phyloP scores from a whole-genome alignment of 2,888 invertebrate species.

The Cephus sareptanus region DNA sequence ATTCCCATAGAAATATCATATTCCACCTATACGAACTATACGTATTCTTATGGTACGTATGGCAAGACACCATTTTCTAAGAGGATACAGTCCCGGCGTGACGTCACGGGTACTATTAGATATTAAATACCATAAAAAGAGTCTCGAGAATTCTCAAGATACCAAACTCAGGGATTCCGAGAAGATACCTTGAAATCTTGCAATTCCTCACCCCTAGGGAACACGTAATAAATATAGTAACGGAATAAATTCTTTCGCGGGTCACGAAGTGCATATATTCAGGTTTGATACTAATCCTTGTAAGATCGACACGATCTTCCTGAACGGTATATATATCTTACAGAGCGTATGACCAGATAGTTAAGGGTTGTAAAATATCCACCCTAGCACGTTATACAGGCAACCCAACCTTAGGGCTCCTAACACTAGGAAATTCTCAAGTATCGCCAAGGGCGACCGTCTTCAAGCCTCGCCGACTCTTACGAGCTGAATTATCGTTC shows the following conservation, averaged over 20 bases:
- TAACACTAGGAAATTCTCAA: background rate
- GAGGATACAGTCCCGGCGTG: background rate
- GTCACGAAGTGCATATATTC: background rate
- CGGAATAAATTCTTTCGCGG: background rate
- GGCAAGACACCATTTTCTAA: background rate
- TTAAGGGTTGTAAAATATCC: background rate
- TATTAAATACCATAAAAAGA: background rate
- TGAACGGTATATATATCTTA: background rate
- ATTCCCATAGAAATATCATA: background rate
- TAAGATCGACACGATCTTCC: background rate
- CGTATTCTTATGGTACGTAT: background rate
- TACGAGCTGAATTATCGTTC: conserved; percentile 38
- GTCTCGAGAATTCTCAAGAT: background rate
- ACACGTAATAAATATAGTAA: background rate
- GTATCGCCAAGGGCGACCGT: conserved; percentile 26
- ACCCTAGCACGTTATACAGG: background rate
- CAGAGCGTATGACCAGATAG: background rate
- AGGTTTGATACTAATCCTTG: background rate
- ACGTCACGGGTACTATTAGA: background rate
- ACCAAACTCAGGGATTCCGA: background rate
- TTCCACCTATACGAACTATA: background rate
- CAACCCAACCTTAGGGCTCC: background rate
- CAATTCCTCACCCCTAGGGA: background rate
- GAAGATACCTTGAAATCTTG: background rate
- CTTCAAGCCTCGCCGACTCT: conserved; percentile 38